Base-by-base conservation (phyloP, 2,113 vertebrate genomes). In the Centropus unirufus region DNA sequence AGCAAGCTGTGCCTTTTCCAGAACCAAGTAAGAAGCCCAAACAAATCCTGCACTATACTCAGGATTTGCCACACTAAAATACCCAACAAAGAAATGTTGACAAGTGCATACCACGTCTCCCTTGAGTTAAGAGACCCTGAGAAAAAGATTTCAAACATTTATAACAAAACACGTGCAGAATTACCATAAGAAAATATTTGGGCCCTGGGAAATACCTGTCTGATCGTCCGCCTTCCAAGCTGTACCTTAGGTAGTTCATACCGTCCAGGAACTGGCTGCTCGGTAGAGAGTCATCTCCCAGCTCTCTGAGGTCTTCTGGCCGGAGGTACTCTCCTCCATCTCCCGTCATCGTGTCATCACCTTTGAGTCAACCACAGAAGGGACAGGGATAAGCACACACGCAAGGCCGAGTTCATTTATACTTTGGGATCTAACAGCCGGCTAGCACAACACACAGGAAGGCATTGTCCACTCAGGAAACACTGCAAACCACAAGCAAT, bases 321-420 rank as follows among this genome's bases (percentile, higher is more conserved):
- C 99, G 98, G 9, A 99, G 98, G 83, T 99, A 99, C 93, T 99
- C 99, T 47, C 99, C 99, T 39, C 99, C 99, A 39, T 99, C 99
- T 2, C 99, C 99, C 1, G 99, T 99, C 98, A 99, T 99, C 0
- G 99, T 99, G 97, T 99, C 99, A 57, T 99, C 99, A 62, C 99
- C 99, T 99, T 92, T 19, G 82, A 87, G 89, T 6, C 82, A 86
- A 86, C 2, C 69, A 61, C 73, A 93, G 49, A 79, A 40, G 75
- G 79, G 58, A 67, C 5, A 87, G 23, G 34, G 66, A 19, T 79
- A n/a, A 91, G 84, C 46, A 44, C 73, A 58, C 63, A 52, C 29
- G 5, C 4, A 6, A 30, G 10, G 54, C 18, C 4, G 7, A n/a
- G 12, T 52, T 64, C 47, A 39, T 5, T 44, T n/a, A 47, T 22